Conservation (phyloP, 2,797 vertebrate genomes). For the Mycteria americana region DNA sequence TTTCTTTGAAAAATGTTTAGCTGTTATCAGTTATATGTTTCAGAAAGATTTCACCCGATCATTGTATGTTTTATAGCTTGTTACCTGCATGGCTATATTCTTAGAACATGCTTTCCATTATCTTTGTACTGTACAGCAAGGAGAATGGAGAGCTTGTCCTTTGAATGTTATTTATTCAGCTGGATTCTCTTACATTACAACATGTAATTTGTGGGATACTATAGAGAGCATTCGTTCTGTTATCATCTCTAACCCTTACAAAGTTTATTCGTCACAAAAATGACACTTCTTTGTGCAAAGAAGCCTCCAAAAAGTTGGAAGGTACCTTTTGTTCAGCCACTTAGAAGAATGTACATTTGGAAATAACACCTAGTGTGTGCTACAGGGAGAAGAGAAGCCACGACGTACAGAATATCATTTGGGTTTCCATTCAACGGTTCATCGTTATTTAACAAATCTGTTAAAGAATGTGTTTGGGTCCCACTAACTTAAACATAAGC, state of each 20-base stretch:
- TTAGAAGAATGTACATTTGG: background rate
- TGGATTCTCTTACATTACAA: constrained; percentile 18
- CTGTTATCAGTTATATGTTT: constrained; percentile 64
- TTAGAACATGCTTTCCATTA: constrained; percentile 65
- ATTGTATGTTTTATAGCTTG: constrained; percentile 56
- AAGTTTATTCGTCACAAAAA: background rate
- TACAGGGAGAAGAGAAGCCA: background rate
- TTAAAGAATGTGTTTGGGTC: background rate
- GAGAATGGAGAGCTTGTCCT: constrained; percentile 29
- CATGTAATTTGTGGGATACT: background rate
- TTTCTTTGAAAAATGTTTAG: constrained; percentile 66
- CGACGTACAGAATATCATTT: rapidly evolving
- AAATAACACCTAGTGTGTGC: background rate
- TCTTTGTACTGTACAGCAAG: constrained; percentile 12
- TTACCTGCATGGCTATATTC: constrained; percentile 55
- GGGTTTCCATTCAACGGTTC: background rate
- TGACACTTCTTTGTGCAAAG: background rate
- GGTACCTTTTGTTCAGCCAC: background rate
- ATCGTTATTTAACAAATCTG: background rate
- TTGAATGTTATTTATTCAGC: constrained; percentile 58
- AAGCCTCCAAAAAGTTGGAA: background rate
- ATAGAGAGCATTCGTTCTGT: background rate
- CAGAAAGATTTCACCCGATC: constrained; percentile 57
- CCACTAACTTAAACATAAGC: background rate
- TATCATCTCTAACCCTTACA: background rate